Percentiles rank a stretch among this genome's conserved stretches.
Evolutionary conservation across 2,113 vertebrate species (phyloP).

Genomic region (Hipposideros armiger): DNA sequence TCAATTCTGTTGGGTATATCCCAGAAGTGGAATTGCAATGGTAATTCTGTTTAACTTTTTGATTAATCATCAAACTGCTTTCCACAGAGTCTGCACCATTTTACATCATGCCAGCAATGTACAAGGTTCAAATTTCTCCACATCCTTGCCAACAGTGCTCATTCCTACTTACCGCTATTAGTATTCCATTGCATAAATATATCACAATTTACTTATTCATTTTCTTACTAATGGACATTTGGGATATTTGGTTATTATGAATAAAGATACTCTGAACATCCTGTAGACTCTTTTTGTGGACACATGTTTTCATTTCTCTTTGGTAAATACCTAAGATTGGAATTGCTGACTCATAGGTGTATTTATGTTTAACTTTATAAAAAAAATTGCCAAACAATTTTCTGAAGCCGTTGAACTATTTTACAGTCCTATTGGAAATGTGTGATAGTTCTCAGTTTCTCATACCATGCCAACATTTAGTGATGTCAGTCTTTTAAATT

Average conservation of each 20-base stretch:
- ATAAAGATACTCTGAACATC: background rate
- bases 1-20: background rate
- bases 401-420: background rate
- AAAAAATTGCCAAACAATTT: background rate
- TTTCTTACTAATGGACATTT: background rate
- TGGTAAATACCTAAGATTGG: background rate
- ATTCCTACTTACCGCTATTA: background rate
- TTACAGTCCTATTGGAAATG: background rate
- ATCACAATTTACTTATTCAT: background rate
- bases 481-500: background rate
- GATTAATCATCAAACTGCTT: background rate
- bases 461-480: background rate
- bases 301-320: constrained; percentile 36
- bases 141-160: background rate
- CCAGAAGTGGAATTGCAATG: background rate
- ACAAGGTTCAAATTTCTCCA: background rate
- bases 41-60: background rate
- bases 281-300: background rate
- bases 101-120: background rate
- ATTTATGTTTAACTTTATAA: background rate
- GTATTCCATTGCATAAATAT: background rate
- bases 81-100: background rate
- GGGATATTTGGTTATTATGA: background rate
- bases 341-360: background rate
- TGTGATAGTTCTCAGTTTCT: background rate